phyloP scores from a whole-genome alignment of 2,113 vertebrate genomes.

The Erinaceus europaeus region DNA sequence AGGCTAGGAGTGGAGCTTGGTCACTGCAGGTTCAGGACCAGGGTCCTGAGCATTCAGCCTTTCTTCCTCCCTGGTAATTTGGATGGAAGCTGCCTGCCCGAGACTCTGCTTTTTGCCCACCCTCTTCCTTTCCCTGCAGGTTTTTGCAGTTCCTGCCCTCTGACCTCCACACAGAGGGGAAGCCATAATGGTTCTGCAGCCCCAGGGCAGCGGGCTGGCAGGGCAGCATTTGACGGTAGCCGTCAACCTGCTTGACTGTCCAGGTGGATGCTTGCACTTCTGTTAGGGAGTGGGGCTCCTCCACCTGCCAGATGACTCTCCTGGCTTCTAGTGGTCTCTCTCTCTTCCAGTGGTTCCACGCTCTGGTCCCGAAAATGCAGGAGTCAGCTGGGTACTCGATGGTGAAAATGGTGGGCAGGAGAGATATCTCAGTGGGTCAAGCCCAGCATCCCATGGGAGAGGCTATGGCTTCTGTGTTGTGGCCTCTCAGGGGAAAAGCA shows the following conservation, averaged over 20 bases:
- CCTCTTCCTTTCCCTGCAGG: neutral
- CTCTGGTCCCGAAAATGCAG: neutral
- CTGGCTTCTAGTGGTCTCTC: accelerated
- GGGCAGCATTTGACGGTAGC: neutral
- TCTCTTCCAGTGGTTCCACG: neutral
- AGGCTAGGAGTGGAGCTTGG: too few species aligned
- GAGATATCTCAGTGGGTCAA: too few species aligned
- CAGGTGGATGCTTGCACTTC: too few species aligned
- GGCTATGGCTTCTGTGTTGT: too few species aligned
- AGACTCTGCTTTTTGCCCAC: too few species aligned
- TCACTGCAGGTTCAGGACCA: neutral
- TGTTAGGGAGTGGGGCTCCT: neutral
- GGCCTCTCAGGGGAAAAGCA: too few species aligned
- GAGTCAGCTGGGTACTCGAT: neutral
- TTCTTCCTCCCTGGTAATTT: too few species aligned
- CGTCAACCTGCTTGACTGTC: neutral
- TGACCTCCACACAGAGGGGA: neutral
- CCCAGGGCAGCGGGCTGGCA: neutral
- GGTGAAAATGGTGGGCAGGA: neutral
- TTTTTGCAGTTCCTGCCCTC: neutral
- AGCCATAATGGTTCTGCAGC: too few species aligned
- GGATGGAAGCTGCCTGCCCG: too few species aligned
- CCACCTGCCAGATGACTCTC: neutral
- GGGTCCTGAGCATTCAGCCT: too few species aligned
- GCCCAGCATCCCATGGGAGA: too few species aligned